Evolutionary conservation across 2,113 vertebrate species (phyloP).

Genomic region (Perca fluviatilis): DNA sequence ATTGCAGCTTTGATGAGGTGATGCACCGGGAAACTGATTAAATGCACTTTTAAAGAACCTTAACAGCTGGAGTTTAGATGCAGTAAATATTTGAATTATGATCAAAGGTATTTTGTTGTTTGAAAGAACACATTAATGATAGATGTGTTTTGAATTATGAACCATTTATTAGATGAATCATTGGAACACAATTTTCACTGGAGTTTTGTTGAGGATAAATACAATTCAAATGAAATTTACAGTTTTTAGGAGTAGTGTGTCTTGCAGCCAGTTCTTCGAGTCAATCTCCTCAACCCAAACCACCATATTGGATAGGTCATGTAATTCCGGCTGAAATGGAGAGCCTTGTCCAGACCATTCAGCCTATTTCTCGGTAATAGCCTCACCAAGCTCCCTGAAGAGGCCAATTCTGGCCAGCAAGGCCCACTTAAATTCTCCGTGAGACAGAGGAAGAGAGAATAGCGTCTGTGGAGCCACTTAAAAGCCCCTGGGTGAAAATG

Average conservation of each 20-base stretch:
- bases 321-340: slow-evolving; percentile 55
- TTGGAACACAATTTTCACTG: neutral
- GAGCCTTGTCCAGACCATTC: slow-evolving; percentile 47
- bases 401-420: slow-evolving; percentile 57
- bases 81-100: slow-evolving; percentile 48
- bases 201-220: slow-evolving; percentile 6
- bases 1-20: slow-evolving; percentile 47
- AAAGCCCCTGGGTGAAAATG: slow-evolving; percentile 75
- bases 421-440: slow-evolving; percentile 62
- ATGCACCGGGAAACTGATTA: slow-evolving; percentile 6
- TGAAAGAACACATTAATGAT: slow-evolving; percentile 63
- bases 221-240: slow-evolving; percentile 5
- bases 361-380: slow-evolving; percentile 66
- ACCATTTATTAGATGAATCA: slow-evolving; percentile 56
- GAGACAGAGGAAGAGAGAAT: slow-evolving; percentile 65
- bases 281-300: slow-evolving; percentile 25
- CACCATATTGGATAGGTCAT: slow-evolving; percentile 38
- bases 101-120: slow-evolving; percentile 59
- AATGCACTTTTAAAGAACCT: slow-evolving; percentile 3
- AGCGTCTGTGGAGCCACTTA: slow-evolving; percentile 63
- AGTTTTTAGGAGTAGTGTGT: neutral
- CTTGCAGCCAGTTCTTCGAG: neutral
- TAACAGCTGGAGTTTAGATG: slow-evolving; percentile 21
- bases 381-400: slow-evolving; percentile 59
- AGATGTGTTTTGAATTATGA: slow-evolving; percentile 56